Evolutionary conservation across 2,888 invertebrate genomes (phyloP), one percentile per base, ranked within the genome.

Genomic region (Stenotaenia linearis): DNA sequence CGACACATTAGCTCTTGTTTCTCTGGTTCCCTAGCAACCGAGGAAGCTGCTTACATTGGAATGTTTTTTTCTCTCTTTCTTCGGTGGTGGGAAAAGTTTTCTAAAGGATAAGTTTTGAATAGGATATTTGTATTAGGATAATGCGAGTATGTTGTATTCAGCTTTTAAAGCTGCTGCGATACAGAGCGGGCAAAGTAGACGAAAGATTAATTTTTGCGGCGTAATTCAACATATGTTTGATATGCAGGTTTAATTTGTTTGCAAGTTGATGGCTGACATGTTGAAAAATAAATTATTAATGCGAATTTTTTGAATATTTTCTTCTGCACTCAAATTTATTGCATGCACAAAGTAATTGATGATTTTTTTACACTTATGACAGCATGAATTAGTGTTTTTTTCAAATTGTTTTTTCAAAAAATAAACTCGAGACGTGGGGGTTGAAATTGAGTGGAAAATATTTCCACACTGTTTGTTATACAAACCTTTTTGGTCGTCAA

Each of bases 71-170:
- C n/a, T n/a, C n/a, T n/a, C n/a, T n/a, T n/a, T n/a, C n/a, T 40
- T 40, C 15, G 56, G 56, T 10, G 56, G 21, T 56, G 21, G 56
- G 21, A 56, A 56, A 56, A 56, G 21, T 56, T 56, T 56, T 56
- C 56, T 56, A 56, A 56, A 56, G 56, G 56, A 56, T 56, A 56
- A 56, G 18, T 56, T 56, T 56, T 56, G 56, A 56, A 56, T 56
- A 56, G 56, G 56, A 56, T 56, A 56, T 56, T 56, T 56, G 56
- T 56, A 56, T 18, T 18, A 21, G 56, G 56, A 56, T 56, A 56
- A 56, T 56, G 56, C 4, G 56, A n/a, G 10, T 18, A 23, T 9
- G 15, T 56, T 56, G 56, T 10, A 56, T 12, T 56, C 56, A 21
- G 21, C 56, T 56, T 56, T 56, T 56, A 56, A 56, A 56, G 56